These are phyloP conservation scores for Aphelocoma coerulescens DNA, from an alignment of 2,113 vertebrate genomes.

Conservation along the genomic window DNA sequence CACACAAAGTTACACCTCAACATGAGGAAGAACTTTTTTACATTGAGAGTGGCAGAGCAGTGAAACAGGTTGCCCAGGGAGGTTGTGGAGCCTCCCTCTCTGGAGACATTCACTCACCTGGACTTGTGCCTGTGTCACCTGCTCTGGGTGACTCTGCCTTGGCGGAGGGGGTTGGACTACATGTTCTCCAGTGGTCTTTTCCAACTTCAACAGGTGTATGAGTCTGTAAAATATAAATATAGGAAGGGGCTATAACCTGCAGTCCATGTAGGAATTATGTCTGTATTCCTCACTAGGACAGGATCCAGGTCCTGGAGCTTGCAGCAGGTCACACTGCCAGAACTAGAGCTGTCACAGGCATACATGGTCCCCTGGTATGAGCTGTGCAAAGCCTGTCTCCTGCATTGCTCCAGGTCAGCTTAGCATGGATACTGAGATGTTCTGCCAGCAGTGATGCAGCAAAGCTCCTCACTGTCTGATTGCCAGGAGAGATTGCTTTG, in stretches of 20 bases:
- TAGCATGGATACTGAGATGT: fast-evolving
- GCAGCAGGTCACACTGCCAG: neutral
- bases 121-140: neutral
- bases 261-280: neutral
- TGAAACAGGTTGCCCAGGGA: neutral
- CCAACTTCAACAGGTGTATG: neutral
- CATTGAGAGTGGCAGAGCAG: neutral
- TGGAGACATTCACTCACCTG: neutral
- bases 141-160: neutral
- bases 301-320: neutral
- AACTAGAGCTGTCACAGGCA: neutral
- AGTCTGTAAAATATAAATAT: neutral
- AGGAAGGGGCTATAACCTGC: neutral
- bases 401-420: neutral
- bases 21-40: neutral
- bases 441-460: neutral
- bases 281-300: neutral
- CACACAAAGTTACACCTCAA: neutral
- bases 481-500: neutral
- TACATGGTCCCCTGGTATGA: neutral
- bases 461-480: neutral
- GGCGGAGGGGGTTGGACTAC: no score
- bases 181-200: neutral
- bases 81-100: neutral
- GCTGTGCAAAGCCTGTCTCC: neutral